Evolutionary conservation across 2,888 invertebrate genomes (phyloP), one percentile per base, ranked within the genome.

Genomic region (Parnassius orleans): DNA sequence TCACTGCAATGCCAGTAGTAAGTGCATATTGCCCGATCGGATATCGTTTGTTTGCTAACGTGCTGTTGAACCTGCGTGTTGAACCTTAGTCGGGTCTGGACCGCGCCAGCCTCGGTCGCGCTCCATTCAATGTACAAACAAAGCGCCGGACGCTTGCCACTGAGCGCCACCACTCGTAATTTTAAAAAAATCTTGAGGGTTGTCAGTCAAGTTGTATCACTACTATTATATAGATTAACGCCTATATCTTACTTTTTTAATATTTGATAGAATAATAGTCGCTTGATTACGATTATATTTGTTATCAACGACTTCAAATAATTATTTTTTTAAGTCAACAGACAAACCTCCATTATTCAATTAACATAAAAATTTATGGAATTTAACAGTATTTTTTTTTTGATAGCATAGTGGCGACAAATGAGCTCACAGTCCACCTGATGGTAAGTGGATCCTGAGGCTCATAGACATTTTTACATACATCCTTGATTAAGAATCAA

Each of bases 41-140:
- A 24, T 47, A 61, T 54, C 64, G 60, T 60, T 54, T 75, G 72
- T 77, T 77, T 78, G 76, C 70, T 57, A 61, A 68, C 67, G 67
- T 75, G 77, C 70, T 78, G 71, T 74, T 78, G 79, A 79, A 76
- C 79, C 68, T 73, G 33, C 78, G 72, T 78, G 72, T 74, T 78
- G 79, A 79, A 76, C 79, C 68, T 73, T 54, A 54, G 71, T 62
- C 65, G 66, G 69, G 65, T 54, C 69, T 68, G 70, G 71, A 53
- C 42, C 61, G 69, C 65, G 61, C 50, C 50, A 15, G 50, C 24
- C 14, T 10, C 41, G 19, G 50, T 46, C 53, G 50, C 70, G 73
- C 71, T 70, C 70, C 71, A 69, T 70, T 70, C 70, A 64, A 62
- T 63, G 24, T n/a, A 67, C 69, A 72, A 72, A 71, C 66, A 69